Conservation (phyloP, 2,113 vertebrate genomes). For the Daphoenositta chrysoptera region DNA sequence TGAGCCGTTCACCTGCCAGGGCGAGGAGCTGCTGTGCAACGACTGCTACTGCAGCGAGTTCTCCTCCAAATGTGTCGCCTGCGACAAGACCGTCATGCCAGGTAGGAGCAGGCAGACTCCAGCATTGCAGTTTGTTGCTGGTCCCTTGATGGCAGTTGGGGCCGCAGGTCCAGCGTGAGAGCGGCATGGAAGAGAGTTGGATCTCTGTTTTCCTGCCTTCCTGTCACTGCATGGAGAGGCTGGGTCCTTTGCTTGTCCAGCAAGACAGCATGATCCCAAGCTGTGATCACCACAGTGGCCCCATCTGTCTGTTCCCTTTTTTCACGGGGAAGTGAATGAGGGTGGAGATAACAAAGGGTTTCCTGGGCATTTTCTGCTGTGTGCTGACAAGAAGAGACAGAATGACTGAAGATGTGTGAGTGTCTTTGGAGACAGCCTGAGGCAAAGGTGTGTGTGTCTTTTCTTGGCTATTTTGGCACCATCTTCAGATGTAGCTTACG, state of each 20-base stretch:
- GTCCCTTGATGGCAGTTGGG: accelerated
- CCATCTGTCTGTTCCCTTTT: background rate
- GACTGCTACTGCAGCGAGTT: constrained; percentile 98
- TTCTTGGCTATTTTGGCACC: constrained; percentile 9
- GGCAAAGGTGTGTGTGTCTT: constrained; percentile 12
- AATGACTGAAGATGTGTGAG: background rate
- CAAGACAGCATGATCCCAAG: background rate
- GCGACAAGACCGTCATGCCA: constrained; percentile 96
- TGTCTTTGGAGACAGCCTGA: background rate
- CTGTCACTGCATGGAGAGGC: background rate
- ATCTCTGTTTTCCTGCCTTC: background rate
- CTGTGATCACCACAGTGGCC: background rate
- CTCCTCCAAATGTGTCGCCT: constrained; percentile 93
- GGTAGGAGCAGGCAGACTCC: constrained; percentile 58
- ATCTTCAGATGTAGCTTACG: background rate
- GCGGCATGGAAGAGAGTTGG: background rate
- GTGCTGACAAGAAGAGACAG: background rate
- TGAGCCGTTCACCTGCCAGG: constrained; percentile 95
- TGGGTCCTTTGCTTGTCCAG: background rate
- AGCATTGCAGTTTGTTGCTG: background rate
- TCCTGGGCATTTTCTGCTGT: background rate
- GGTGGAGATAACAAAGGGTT: background rate
- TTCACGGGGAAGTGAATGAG: background rate
- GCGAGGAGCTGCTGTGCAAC: constrained; percentile 90
- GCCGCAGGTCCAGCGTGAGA: background rate